Percentiles rank a stretch among this genome's conserved stretches.
Conservation (phyloP, 2,113 vertebrate species). For the Ardeotis arabs region DNA sequence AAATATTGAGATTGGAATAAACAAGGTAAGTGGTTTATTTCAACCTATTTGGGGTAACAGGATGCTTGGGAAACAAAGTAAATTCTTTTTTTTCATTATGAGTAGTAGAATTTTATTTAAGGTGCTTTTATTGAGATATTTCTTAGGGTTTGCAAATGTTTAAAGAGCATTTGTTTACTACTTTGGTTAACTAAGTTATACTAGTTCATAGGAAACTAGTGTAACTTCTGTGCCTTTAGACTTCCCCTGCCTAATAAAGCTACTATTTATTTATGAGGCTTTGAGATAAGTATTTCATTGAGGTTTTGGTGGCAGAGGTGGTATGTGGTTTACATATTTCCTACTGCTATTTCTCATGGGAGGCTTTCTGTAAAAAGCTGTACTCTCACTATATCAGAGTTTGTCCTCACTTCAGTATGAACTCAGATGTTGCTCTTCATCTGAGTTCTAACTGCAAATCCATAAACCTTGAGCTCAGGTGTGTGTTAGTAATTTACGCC, state of each 20-base stretch:
- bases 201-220: not conserved
- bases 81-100: not conserved
- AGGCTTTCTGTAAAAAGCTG: not conserved
- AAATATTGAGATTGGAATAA: not conserved
- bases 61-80: not conserved
- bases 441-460: not conserved
- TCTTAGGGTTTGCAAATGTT: not conserved
- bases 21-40: not conserved
- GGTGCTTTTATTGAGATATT: not conserved
- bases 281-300: not conserved
- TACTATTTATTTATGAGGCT: not conserved
- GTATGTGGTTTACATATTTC: not conserved
- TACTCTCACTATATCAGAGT: not conserved
- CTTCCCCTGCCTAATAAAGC: not conserved
- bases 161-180: not conserved
- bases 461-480: not conserved
- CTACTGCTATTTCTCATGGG: not conserved
- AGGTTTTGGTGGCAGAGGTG: not conserved
- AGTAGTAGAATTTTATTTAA: not conserved
- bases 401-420: not conserved
- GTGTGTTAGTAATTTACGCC: not conserved
- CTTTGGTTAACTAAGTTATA: not conserved
- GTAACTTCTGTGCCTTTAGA: not conserved
- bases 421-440: not conserved
- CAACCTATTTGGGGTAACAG: rapidly evolving